Evolutionary conservation across 2,113 vertebrate species (phyloP).

Genomic region (Cettia cetti): DNA sequence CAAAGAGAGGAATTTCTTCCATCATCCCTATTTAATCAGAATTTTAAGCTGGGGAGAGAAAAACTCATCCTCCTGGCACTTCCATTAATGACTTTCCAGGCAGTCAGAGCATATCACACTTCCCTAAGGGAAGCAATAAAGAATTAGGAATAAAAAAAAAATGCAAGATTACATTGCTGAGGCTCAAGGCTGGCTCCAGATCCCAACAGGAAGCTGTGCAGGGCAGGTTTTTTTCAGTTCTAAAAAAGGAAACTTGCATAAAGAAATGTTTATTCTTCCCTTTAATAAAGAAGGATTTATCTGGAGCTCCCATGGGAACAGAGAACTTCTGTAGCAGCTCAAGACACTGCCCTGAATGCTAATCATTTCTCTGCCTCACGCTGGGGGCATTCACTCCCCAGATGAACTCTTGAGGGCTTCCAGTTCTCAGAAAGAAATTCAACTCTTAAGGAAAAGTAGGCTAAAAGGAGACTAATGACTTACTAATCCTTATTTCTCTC

Average conservation of each 20-base stretch:
- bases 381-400: not conserved
- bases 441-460: not conserved
- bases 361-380: not conserved
- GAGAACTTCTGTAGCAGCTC: conserved; percentile 10
- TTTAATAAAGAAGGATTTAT: conserved; percentile 31
- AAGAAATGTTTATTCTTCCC: conserved; percentile 47
- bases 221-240: not conserved
- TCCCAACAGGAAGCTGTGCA: conserved; percentile 28
- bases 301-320: conserved; percentile 15
- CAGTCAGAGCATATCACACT: not conserved
- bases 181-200: conserved; percentile 21
- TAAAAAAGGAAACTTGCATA: conserved; percentile 55
- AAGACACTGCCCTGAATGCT: not conserved
- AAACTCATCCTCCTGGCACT: not conserved
- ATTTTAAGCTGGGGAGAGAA: not conserved
- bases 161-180: not conserved
- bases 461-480: not conserved
- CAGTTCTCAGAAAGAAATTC: not conserved
- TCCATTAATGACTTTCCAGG: not conserved
- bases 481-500: not conserved
- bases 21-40: not conserved
- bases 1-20: not conserved
- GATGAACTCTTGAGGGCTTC: not conserved
- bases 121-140: not conserved
- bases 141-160: not conserved